These are phyloP conservation scores for Dasypus novemcinctus DNA, from an alignment of 2,113 vertebrate species.

Conservation along the genomic window DNA sequence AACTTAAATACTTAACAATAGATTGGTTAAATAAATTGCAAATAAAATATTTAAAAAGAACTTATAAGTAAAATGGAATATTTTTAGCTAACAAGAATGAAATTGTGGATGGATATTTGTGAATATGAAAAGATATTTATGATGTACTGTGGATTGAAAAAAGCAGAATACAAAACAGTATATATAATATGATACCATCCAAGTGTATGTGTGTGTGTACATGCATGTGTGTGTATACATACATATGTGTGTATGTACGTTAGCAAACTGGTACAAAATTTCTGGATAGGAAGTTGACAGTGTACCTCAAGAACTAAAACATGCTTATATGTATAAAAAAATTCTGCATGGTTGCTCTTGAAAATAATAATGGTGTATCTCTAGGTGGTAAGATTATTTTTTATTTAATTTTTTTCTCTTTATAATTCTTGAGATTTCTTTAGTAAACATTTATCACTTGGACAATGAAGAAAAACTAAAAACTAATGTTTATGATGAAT, in stretches of 20 bases:
- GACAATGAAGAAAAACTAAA: background rate
- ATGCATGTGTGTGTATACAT: too few relatives aligned
- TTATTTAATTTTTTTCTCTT: background rate
- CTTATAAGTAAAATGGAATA: background rate
- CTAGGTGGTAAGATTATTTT: background rate
- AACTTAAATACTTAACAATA: background rate
- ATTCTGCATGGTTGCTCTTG: background rate
- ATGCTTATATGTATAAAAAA: background rate
- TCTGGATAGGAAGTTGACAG: background rate
- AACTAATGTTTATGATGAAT: background rate
- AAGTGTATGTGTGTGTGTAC: background rate
- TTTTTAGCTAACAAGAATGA: background rate
- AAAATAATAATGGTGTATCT: background rate
- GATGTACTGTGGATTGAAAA: background rate
- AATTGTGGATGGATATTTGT: background rate
- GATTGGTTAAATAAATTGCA: background rate
- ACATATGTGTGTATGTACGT: too few relatives aligned
- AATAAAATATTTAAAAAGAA: background rate
- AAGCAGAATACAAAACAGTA: background rate
- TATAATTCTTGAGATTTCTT: conserved; percentile 17
- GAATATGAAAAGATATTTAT: background rate
- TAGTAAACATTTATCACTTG: background rate
- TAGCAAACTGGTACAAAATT: background rate
- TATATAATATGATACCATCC: background rate
- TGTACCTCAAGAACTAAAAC: background rate